phyloP scores from a whole-genome alignment of 2,113 vertebrate species.

The Galeopterus variegatus region DNA sequence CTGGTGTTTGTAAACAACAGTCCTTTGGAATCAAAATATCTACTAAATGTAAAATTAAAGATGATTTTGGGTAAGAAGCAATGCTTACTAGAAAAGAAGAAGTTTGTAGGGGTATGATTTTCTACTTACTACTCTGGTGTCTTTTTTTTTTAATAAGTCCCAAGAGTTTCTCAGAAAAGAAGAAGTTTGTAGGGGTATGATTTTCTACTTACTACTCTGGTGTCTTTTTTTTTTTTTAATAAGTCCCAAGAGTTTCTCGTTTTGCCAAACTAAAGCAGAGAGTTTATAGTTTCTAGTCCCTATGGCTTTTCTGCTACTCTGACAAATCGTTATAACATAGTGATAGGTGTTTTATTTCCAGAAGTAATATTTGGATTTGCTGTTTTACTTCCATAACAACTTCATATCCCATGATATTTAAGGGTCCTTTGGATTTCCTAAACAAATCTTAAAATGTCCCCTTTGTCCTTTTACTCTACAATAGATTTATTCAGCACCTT shows the following conservation, averaged over 20 bases:
- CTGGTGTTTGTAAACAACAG: neutral
- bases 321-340: neutral
- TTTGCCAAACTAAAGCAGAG: neutral
- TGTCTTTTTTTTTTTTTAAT: neutral
- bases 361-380: neutral
- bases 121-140: neutral
- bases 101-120: neutral
- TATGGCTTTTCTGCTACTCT: neutral
- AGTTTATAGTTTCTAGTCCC: neutral
- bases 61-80: neutral
- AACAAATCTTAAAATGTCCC: neutral
- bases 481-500: neutral
- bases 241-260: neutral
- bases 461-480: neutral
- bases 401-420: neutral
- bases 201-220: conserved; percentile 2
- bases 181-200: no score
- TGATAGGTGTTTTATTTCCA: neutral
- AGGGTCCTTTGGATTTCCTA: neutral
- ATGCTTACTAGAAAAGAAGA: neutral
- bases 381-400: neutral
- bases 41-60: conserved; percentile 19
- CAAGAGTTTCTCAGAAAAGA: conserved; percentile 23
- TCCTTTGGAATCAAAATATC: neutral
- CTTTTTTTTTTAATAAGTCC: neutral